These are phyloP conservation scores for Drosophila subsilvestris DNA, from an alignment of 2,888 invertebrate genomes.

Conservation along the genomic window DNA sequence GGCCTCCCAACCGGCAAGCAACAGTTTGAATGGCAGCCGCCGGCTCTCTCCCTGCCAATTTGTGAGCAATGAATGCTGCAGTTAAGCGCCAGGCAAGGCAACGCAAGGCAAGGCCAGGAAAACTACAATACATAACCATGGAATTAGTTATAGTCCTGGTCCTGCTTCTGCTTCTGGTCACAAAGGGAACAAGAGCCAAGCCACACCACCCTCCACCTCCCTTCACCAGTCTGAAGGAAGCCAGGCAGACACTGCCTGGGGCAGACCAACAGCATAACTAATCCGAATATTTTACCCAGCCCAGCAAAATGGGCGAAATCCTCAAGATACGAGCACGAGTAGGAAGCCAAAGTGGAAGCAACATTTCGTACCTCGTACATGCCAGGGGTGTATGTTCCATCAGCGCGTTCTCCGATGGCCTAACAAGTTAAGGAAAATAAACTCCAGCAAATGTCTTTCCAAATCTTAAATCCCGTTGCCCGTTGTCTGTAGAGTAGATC, in stretches of 20 bases:
- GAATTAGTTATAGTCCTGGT: slow-evolving; percentile 64
- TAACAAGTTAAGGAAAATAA: background rate
- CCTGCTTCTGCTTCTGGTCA: slow-evolving; percentile 17
- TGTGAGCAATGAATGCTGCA: slow-evolving; percentile 73
- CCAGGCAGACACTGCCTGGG: slow-evolving; percentile 32
- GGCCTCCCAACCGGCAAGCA: slow-evolving; percentile 31
- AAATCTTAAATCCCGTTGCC: no score
- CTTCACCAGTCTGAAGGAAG: slow-evolving; percentile 23
- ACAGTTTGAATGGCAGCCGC: slow-evolving; percentile 58
- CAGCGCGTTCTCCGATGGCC: background rate
- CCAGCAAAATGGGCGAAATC: slow-evolving; percentile 19
- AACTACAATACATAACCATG: slow-evolving; percentile 76
- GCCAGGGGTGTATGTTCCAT: slow-evolving; percentile 20
- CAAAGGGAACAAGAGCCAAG: slow-evolving; percentile 42
- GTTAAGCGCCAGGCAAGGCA: slow-evolving; percentile 47
- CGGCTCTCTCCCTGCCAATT: slow-evolving; percentile 66
- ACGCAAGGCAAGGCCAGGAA: slow-evolving; percentile 47
- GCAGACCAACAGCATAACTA: slow-evolving; percentile 72
- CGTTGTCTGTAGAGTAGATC: no score
- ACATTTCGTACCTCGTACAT: slow-evolving; percentile 28
- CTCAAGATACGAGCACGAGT: background rate
- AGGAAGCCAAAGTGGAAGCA: slow-evolving; percentile 24
- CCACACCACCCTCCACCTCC: slow-evolving; percentile 10
- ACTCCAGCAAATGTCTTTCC: no score
- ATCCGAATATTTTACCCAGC: slow-evolving; percentile 63